Evolutionary conservation across 2,113 vertebrate genomes (phyloP).

Genomic region (Ornithorhynchus anatinus): DNA sequence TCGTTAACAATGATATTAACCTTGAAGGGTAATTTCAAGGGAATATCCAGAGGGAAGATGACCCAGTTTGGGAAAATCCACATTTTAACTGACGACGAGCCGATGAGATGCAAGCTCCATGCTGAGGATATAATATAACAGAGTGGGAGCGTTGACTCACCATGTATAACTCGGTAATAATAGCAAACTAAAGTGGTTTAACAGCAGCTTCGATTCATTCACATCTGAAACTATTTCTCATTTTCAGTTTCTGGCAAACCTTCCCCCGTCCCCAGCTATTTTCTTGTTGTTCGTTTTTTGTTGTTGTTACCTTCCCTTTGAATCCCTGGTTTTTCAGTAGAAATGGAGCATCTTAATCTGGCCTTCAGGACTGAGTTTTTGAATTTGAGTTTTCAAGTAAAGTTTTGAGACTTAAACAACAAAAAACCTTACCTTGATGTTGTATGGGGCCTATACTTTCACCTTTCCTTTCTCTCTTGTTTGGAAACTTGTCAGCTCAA

Average conservation of each 20-base stretch:
- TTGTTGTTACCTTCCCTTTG: constrained; percentile 11
- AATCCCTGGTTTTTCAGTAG: not conserved
- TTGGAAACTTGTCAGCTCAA: too few species aligned
- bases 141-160: not conserved
- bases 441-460: too few species aligned
- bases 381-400: constrained; percentile 1
- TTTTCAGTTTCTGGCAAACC: not conserved
- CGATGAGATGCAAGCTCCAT: constrained; percentile 3
- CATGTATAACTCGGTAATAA: not conserved
- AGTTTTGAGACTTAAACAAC: too few species aligned
- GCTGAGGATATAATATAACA: not conserved
- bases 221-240: constrained; percentile 1
- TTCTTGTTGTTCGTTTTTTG: too few species aligned
- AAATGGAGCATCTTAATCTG: not conserved
- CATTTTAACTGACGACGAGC: constrained; percentile 35
- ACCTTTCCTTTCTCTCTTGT: too few species aligned
- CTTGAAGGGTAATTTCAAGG: constrained; percentile 37
- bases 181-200: constrained; percentile 10
- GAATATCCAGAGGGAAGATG: constrained; percentile 6
- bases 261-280: not conserved
- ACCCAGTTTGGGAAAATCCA: constrained; percentile 12
- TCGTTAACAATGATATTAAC: constrained; percentile 30
- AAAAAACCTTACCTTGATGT: too few species aligned
- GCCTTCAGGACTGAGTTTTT: constrained; percentile 3
- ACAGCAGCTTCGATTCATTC: not conserved